phyloP scores from a whole-genome alignment of 1,140 invertebrate genomes.

The Antheraea pernyi region DNA sequence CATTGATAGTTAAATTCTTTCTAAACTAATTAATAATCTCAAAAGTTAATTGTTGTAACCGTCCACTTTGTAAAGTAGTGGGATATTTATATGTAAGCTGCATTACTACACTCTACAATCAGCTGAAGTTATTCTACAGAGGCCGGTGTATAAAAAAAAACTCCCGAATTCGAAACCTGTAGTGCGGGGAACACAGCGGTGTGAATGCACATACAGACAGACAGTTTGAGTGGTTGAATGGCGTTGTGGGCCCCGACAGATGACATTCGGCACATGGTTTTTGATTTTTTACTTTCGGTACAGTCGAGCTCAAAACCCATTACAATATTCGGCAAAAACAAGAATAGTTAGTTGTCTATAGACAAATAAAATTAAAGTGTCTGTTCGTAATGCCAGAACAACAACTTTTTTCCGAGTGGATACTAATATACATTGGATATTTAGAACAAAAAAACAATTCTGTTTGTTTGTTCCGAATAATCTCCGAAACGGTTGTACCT shows the following conservation, averaged over 20 bases:
- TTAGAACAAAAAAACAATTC: no score
- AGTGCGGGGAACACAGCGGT: neutral
- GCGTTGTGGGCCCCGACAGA: constrained; percentile 1
- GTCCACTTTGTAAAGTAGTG: no score
- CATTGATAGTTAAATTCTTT: no score
- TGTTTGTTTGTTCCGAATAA: no score
- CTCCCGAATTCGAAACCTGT: neutral
- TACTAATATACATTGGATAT: no score
- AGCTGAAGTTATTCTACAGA: neutral
- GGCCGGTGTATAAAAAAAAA: neutral
- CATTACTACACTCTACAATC: neutral
- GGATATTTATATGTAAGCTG: no score
- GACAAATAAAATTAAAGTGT: no score
- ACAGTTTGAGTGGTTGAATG: constrained; percentile 2
- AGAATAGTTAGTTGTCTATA: no score
- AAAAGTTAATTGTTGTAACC: no score
- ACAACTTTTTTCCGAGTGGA: neutral
- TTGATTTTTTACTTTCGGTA: neutral
- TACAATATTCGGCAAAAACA: neutral
- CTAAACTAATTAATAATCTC: no score
- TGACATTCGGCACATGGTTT: constrained; percentile 3
- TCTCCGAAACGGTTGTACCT: no score
- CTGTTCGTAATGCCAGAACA: no score
- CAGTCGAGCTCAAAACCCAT: neutral
- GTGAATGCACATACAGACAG: neutral